These are phyloP conservation scores for Cryptocephalus moraei DNA, from an alignment of 2,888 invertebrate genomes.

Conservation along the genomic window DNA sequence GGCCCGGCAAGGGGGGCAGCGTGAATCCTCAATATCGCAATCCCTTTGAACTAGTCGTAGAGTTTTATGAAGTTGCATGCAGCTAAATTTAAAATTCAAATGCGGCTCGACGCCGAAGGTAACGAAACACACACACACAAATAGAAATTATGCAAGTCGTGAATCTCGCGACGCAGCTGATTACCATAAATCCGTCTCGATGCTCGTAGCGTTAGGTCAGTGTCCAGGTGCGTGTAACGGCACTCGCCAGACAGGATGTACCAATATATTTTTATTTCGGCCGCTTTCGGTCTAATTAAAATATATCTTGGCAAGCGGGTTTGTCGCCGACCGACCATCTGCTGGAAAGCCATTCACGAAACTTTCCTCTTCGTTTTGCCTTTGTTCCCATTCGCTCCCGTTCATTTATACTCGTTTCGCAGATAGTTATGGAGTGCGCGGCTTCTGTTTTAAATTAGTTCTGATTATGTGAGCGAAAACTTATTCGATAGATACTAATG, in stretches of 20 bases:
- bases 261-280: slow-evolving; percentile 7
- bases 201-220: neutral
- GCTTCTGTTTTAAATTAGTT: neutral
- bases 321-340: slow-evolving; percentile 5
- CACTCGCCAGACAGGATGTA: slow-evolving; percentile 6
- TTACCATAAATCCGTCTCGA: too few species aligned
- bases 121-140: too few species aligned
- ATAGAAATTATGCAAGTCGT: too few species aligned
- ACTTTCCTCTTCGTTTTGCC: neutral
- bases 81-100: too few species aligned
- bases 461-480: too few species aligned
- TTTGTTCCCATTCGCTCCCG: slow-evolving; percentile 2
- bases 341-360: slow-evolving; percentile 8
- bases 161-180: too few species aligned
- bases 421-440: neutral
- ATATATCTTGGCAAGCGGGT: slow-evolving; percentile 8
- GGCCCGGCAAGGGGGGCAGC: too few species aligned
- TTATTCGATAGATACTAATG: too few species aligned
- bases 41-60: too few species aligned
- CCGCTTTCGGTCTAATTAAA: slow-evolving; percentile 4
- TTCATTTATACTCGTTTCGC: slow-evolving; percentile 3
- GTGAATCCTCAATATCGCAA: too few species aligned
- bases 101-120: too few species aligned
- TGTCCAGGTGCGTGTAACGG: slow-evolving; percentile 1
- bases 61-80: too few species aligned